Evolutionary conservation across 2,797 vertebrate species (phyloP), one percentile per base, ranked within the genome.

Genomic region (Phrynocephalus guinanensis): DNA sequence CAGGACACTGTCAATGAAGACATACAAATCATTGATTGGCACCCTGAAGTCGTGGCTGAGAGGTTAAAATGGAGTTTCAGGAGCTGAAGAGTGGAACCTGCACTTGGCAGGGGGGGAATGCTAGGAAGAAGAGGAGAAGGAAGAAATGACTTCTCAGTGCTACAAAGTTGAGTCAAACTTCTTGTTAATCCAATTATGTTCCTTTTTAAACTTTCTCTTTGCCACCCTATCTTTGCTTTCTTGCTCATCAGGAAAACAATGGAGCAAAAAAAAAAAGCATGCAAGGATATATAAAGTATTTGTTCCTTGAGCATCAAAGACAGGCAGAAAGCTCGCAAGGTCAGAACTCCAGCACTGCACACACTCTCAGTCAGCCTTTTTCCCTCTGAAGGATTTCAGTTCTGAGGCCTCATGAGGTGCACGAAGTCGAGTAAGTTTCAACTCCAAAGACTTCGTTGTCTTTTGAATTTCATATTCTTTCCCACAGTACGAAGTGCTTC

Each of bases 291-390:
- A 88, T 86, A 90, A 94, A 95, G 89, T 88, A 91, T 91, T 90
- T 93, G 52, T 92, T 93, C 93, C 44, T 95, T 92, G 18, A 75
- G 15, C 88, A 91, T 95, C 91, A 93, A 92, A 95, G 90, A 71
- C 60, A 90, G 92, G 76, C 3, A 78, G 33, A 88, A 52, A 81
- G 91, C 93, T 93, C 82, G 52, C 89, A 88, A 73, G 86, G 91
- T 93, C 87, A 93, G 84, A 91, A 84, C 90, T 91, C 87, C 60
- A 82, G 88, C 52, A 56, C 15, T 8, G 52, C 13, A 13, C 11
- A 13, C 52, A 9, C 13, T 33, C 6, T 82, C 30, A 50, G 60
- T 50, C 67, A 79, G 71, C 79, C 24, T 82, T 63, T 70, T 70
- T 8, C 73, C 91, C 86, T 91, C 90, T 56, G 52, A 56, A 56